Conservation (phyloP, 2,888 invertebrate genomes). For the Ormyrus rosae region DNA sequence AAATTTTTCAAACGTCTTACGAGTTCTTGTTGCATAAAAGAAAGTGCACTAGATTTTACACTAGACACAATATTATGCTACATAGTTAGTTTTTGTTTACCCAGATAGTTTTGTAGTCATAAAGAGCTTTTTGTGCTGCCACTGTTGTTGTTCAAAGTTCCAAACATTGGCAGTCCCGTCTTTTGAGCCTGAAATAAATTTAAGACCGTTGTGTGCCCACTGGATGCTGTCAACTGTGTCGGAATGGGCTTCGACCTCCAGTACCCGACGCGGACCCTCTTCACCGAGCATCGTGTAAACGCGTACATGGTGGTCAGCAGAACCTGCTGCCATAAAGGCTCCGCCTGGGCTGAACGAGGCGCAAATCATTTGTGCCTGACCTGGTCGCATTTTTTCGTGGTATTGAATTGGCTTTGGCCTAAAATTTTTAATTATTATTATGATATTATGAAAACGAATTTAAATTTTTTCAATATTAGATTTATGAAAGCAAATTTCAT, state of each 20-base stretch:
- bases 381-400: slow-evolving; percentile 94
- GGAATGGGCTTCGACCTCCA: slow-evolving; percentile 81
- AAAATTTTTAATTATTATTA: slow-evolving; percentile 63
- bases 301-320: slow-evolving; percentile 94
- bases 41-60: not conserved
- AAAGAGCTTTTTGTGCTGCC: slow-evolving; percentile 87
- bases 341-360: slow-evolving; percentile 93
- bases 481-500: slow-evolving; percentile 67
- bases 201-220: slow-evolving; percentile 92
- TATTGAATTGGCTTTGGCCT: slow-evolving; percentile 92
- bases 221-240: slow-evolving; percentile 97
- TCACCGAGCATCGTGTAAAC: slow-evolving; percentile 90
- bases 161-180: slow-evolving; percentile 97
- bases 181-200: slow-evolving; percentile 95
- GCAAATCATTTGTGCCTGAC: slow-evolving; percentile 97
- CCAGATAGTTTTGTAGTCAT: slow-evolving; percentile 82
- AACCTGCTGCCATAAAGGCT: slow-evolving; percentile 94
- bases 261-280: slow-evolving; percentile 84
- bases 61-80: not conserved
- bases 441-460: not conserved
- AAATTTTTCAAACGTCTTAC: not conserved
- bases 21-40: slow-evolving; percentile 8
- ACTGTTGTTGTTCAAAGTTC: slow-evolving; percentile 93
- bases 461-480: not conserved
- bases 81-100: slow-evolving; percentile 68